phyloP scores from a whole-genome alignment of 2,888 invertebrate species.

The Drosophila mimetica region DNA sequence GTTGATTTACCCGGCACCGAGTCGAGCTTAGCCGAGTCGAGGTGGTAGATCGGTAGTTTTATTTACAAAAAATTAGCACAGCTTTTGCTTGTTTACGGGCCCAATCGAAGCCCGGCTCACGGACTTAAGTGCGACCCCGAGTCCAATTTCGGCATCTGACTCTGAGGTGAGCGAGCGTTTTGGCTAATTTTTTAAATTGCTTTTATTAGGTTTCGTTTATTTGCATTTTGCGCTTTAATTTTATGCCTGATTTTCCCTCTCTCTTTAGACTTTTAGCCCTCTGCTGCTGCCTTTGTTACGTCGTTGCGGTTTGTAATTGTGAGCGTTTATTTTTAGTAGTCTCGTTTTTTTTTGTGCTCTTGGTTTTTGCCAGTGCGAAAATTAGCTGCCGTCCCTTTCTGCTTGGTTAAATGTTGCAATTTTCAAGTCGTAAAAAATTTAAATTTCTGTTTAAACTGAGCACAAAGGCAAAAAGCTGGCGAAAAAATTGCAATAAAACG shows the following conservation, averaged over 20 bases:
- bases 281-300: constrained; percentile 66
- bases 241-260: constrained; percentile 54
- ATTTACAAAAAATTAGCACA: constrained; percentile 81
- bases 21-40: background rate
- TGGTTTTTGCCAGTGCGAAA: constrained; percentile 32
- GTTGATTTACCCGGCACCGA: constrained; percentile 68
- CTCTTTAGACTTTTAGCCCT: constrained; percentile 51
- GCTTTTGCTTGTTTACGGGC: constrained; percentile 73
- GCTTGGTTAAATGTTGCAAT: constrained; percentile 69
- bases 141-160: constrained; percentile 9
- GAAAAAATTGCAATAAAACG: constrained; percentile 64
- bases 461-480: constrained; percentile 24
- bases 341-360: constrained; percentile 3
- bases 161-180: constrained; percentile 59
- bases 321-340: constrained; percentile 41
- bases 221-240: constrained; percentile 80
- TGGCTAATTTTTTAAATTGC: constrained; percentile 77
- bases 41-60: constrained; percentile 78
- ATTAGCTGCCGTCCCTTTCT: constrained; percentile 51
- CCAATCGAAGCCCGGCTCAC: constrained; percentile 11
- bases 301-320: constrained; percentile 47
- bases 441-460: constrained; percentile 40
- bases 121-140: constrained; percentile 31
- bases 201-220: constrained; percentile 81
- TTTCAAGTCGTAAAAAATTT: constrained; percentile 70